Conservation (phyloP, 2,113 vertebrate species). For the Dissostichus mawsoni region DNA sequence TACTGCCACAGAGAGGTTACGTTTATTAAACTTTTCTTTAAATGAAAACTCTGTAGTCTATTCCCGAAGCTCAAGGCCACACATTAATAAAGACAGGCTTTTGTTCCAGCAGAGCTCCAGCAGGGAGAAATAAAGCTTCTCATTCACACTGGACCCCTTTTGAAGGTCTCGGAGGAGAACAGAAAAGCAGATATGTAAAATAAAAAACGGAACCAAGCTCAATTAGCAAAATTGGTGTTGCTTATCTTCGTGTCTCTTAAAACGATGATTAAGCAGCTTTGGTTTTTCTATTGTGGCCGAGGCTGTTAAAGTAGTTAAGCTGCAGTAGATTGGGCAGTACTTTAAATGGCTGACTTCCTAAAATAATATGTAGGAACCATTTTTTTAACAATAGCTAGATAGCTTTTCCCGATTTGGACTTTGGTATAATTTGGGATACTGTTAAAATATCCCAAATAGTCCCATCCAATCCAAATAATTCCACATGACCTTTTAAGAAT, state of each 20-base stretch:
- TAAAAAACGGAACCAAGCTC: conserved; percentile 60
- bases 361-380: conserved; percentile 16
- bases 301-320: conserved; percentile 53
- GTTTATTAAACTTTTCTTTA: conserved; percentile 80
- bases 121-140: conserved; percentile 71
- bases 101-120: conserved; percentile 75
- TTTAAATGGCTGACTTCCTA: conserved; percentile 34
- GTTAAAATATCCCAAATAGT: conserved; percentile 5
- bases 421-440: background rate
- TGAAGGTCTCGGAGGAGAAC: conserved; percentile 75
- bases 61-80: conserved; percentile 80
- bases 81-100: conserved; percentile 84
- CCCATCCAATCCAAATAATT: background rate
- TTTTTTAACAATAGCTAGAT: conserved; percentile 24
- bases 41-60: conserved; percentile 80
- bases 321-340: conserved; percentile 14
- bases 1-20: conserved; percentile 73
- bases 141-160: conserved; percentile 73
- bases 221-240: conserved; percentile 73
- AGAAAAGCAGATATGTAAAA: conserved; percentile 69
- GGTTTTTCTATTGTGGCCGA: conserved; percentile 57
- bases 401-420: conserved; percentile 14
- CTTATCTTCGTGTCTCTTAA: conserved; percentile 73
- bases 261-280: conserved; percentile 62
- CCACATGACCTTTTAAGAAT: background rate